Base-by-base conservation (phyloP, 2,888 invertebrate species). In the Drosophila fungiperda region DNA sequence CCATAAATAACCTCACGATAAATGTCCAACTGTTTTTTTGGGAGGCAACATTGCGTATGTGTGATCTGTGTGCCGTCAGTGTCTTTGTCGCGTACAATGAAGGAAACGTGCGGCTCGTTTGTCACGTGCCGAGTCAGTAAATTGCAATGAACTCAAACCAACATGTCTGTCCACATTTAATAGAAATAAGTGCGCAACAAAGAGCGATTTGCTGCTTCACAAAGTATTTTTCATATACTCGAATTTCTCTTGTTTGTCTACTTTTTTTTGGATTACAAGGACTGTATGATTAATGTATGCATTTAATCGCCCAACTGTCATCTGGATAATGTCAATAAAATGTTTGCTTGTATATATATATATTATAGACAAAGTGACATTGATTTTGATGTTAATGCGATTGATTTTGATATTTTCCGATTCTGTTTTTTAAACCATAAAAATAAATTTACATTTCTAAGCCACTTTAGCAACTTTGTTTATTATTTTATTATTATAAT, bases 71-170 rank as follows among this genome's bases (percentile, higher is more conserved):
- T 68, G 61, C 26, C 26, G 32, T 64, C 61, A 54, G 55, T 53
- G 53, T 61, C 62, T 50, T 54, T 50, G 74, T 69, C 74, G 80
- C 85, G 80, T 85, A 79, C 73, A 78, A 81, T 71, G 83, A 69
- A 77, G 8, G 50, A 57, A 80, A 89, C 82, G 89, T 89, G 80
- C 75, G 77, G 73, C 87, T 91, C 90, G 89, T 90, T 86, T 89
- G 89, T 90, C 90, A 90, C 90, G 90, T 90, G 82, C 76, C 79
- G 74, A 78, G 84, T 87, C 82, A 83, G 91, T 90, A 90, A 90
- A 90, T 91, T 91, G 90, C 89, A 91, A 90, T 90, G 87, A 90
- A 86, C 78, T 78, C 74, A 45, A 78, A 80, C 81, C 85, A 86
- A 80, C 86, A 86, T 84, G 80, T 65, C 62, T 68, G 72, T 83